These are phyloP conservation scores for Cololabis saira DNA, from an alignment of 2,113 vertebrate species.

Conservation along the genomic window DNA sequence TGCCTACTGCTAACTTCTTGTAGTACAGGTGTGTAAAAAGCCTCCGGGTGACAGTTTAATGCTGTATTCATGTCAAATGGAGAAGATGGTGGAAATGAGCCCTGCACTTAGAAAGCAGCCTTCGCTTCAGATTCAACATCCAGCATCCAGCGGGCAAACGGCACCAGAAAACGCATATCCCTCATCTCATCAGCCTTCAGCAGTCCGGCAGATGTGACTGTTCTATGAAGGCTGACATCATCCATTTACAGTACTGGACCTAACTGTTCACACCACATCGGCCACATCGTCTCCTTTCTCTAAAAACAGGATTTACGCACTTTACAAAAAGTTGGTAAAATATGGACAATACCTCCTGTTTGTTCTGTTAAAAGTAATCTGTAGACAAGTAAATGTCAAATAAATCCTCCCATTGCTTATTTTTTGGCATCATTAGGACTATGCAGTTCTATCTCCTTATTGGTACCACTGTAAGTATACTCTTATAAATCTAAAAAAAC, in stretches of 20 bases:
- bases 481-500: not conserved
- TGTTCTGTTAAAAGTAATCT: not conserved
- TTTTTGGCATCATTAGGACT: not conserved
- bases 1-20: constrained; percentile 55
- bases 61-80: constrained; percentile 40
- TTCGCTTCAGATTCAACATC: constrained; percentile 29
- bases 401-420: too few relatives aligned
- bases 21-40: constrained; percentile 56
- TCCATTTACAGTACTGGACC: not conserved
- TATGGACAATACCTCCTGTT: not conserved
- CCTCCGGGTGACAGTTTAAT: constrained; percentile 58
- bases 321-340: not conserved
- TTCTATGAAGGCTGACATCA: constrained; percentile 28
- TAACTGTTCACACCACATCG: too few relatives aligned
- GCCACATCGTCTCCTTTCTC: not conserved
- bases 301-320: not conserved
- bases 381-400: not conserved
- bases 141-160: constrained; percentile 7
- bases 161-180: constrained; percentile 20
- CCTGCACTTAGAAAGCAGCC: not conserved
- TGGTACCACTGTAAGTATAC: too few relatives aligned
- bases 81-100: constrained; percentile 23
- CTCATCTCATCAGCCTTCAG: not conserved
- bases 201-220: constrained; percentile 29
- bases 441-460: not conserved